Evolutionary conservation across 1,140 invertebrate species (phyloP), one percentile per base, ranked within the genome.

Genomic region (Drosophila trapezifrons): DNA sequence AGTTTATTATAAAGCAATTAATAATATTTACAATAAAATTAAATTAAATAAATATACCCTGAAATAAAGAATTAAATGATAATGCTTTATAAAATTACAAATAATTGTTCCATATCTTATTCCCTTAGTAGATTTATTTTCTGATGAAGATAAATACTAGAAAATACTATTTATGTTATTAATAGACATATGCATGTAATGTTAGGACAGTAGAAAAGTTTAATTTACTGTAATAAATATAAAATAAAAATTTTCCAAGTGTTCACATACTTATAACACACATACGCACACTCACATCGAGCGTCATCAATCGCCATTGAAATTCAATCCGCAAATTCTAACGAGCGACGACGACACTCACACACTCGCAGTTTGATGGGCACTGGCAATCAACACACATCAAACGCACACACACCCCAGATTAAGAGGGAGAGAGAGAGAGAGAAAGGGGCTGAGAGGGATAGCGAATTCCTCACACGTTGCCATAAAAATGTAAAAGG

Each of bases 401-500:
- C 82, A 89, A 80, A 83, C 71, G 64, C 83, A 84, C 59, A 66
- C 80, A 51, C 54, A 37, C 67, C 25, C 25, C 43, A 38, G 17
- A 43, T n/a, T 27, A 40, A 58, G 46, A 55, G 15, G 17, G 40
- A 42, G 22, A 7, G 15, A 27, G 17, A 35, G 17, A n/a, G n/a
- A n/a, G n/a, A n/a, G n/a, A n/a, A n/a, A n/a, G 32, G 3, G 25
- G 17, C 6, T 52, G 29, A 5, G 27, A 8, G 55, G 62, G 40
- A 20, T 35, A 45, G 58, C 35, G 47, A 49, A 78, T 63, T 78
- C 64, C 58, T 69, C 80, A 84, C 84, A 89, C 85, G 80, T 89
- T 89, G 84, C 84, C 85, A 89, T 89, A 89, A 89, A 89, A 89
- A 89, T 89, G 85, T 89, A 89, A 90, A 89, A 89, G 85, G 85